phyloP scores from a whole-genome alignment of 2,888 invertebrate species.

The Clistopyga incitator region DNA sequence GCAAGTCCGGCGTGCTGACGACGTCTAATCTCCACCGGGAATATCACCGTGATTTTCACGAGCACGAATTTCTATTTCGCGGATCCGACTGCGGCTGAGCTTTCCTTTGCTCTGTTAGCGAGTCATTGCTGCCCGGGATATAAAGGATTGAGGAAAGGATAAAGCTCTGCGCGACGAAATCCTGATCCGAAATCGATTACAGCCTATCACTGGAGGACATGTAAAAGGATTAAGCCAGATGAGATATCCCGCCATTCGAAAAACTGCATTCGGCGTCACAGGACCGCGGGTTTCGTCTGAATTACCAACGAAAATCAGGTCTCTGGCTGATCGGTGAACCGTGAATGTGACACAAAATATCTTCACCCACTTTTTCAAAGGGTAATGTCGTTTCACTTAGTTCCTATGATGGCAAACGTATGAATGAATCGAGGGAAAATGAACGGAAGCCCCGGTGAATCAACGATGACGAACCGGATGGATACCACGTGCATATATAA shows the following conservation, averaged over 20 bases:
- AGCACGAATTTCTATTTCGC: conserved; percentile 19
- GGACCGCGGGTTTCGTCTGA: neutral
- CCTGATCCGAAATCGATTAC: conserved; percentile 27
- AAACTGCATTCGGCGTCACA: neutral
- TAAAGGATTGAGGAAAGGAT: conserved; percentile 4
- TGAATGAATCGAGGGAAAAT: neutral
- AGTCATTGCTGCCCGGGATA: neutral
- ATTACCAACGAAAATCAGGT: neutral
- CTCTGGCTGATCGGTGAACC: neutral
- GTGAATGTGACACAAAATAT: neutral
- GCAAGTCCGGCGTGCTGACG: conserved; percentile 10
- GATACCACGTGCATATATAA: conserved; percentile 16
- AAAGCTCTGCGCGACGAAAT: neutral
- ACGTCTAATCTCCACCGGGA: conserved; percentile 39
- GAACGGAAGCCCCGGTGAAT: too few species aligned
- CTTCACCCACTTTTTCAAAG: neutral
- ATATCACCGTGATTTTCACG: conserved; percentile 35
- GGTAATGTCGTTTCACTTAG: too few species aligned
- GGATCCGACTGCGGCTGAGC: neutral
- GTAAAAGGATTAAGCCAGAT: conserved; percentile 17
- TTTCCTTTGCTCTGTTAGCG: neutral
- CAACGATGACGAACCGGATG: neutral
- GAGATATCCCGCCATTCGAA: conserved; percentile 5
- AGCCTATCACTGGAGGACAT: neutral
- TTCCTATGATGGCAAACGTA: too few species aligned